Percentiles rank a stretch among this genome's conserved stretches.
Evolutionary conservation across 2,888 invertebrate genomes (phyloP).

Genomic region (Proisotoma minuta): DNA sequence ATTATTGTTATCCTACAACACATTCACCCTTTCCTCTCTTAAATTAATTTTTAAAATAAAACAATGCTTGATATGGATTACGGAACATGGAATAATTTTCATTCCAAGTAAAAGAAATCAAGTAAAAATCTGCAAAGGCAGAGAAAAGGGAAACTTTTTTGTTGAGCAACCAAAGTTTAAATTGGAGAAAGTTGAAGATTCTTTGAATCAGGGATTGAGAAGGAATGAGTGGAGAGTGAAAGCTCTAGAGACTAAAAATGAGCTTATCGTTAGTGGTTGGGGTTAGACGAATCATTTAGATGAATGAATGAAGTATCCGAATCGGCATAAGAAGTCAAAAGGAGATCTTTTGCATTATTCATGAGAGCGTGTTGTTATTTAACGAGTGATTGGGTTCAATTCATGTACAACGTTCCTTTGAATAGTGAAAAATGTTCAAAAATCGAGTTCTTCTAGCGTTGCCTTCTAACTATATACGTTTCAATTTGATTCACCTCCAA

Average conservation of each 20-base stretch:
- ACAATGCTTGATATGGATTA: too few relatives aligned
- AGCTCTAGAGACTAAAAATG: constrained; percentile 10
- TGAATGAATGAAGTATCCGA: constrained; percentile 15
- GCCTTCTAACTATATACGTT: neutral
- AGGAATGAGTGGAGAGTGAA: neutral
- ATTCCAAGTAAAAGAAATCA: too few relatives aligned
- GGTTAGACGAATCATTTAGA: constrained; percentile 13
- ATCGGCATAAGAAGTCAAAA: constrained; percentile 19
- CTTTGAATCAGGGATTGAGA: neutral
- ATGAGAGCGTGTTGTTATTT: constrained; percentile 46
- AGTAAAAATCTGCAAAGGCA: neutral
- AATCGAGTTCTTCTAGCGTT: neutral
- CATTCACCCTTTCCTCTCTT: neutral
- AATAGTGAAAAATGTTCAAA: neutral
- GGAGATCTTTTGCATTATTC: constrained; percentile 41
- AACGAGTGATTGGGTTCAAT: constrained; percentile 43
- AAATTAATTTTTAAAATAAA: too few relatives aligned
- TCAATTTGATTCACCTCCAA: neutral
- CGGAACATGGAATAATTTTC: too few relatives aligned
- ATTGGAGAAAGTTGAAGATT: neutral
- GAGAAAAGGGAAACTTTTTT: neutral
- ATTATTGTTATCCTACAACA: neutral
- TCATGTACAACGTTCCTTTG: constrained; percentile 9
- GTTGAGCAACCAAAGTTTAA: neutral
- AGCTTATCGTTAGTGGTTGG: constrained; percentile 10